phyloP scores from a whole-genome alignment of 2,888 invertebrate species.

The Hypolimnas misippus region DNA sequence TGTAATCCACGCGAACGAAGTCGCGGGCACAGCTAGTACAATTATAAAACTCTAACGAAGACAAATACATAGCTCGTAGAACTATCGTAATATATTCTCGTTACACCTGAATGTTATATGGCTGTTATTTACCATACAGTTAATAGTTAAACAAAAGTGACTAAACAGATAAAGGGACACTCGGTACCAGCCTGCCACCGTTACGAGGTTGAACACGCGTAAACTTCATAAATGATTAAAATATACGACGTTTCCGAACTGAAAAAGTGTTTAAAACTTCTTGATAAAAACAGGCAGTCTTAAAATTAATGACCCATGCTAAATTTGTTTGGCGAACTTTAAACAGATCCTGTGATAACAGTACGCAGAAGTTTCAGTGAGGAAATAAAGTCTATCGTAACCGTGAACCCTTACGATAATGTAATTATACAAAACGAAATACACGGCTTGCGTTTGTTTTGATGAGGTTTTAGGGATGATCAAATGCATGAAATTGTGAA shows the following conservation, averaged over 20 bases:
- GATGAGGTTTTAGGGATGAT: slow-evolving; percentile 5
- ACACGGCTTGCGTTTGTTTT: slow-evolving; percentile 15
- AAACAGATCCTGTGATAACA: slow-evolving; percentile 42
- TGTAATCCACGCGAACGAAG: too few species aligned
- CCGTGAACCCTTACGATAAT: slow-evolving; percentile 19
- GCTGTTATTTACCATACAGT: slow-evolving; percentile 6
- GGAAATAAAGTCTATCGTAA: slow-evolving; percentile 27
- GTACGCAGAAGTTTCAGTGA: slow-evolving; percentile 36
- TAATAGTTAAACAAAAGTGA: slow-evolving; percentile 25
- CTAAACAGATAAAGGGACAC: slow-evolving; percentile 24
- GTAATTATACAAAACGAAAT: slow-evolving; percentile 23
- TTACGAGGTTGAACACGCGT: slow-evolving; percentile 29
- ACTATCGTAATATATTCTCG: neutral
- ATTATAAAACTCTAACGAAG: neutral
- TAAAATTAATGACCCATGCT: slow-evolving; percentile 41
- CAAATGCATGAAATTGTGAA: neutral
- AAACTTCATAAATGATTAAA: slow-evolving; percentile 33
- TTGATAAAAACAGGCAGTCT: slow-evolving; percentile 40
- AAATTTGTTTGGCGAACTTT: slow-evolving; percentile 41
- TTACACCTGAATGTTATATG: slow-evolving; percentile 8
- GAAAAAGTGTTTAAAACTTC: slow-evolving; percentile 40
- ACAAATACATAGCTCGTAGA: neutral
- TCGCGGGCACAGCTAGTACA: too few species aligned
- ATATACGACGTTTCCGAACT: slow-evolving; percentile 33
- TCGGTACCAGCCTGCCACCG: slow-evolving; percentile 30